These are phyloP conservation scores for Latrodectus hesperus DNA, from an alignment of 2,888 invertebrate species.

Conservation along the genomic window DNA sequence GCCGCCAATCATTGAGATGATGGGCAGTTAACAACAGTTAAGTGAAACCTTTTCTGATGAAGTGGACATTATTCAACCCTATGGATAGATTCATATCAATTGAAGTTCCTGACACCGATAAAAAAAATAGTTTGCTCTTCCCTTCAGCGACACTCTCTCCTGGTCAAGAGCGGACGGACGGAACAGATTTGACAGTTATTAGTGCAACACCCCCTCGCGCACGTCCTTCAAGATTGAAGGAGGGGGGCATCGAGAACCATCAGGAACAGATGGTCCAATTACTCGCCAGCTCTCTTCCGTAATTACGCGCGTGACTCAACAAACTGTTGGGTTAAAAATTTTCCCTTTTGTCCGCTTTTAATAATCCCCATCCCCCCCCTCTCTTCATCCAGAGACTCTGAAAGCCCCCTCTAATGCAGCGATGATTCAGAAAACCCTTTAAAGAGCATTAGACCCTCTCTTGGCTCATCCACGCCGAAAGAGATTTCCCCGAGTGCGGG, in stretches of 20 bases:
- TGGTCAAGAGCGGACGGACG: constrained; percentile 14
- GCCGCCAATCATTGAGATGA: too few relatives aligned
- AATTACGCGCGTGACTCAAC: constrained; percentile 51
- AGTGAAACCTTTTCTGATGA: too few relatives aligned
- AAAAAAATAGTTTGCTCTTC: background rate
- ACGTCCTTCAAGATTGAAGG: background rate
- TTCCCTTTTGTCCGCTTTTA: constrained; percentile 22
- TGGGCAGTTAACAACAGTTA: too few relatives aligned
- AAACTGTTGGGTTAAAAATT: background rate
- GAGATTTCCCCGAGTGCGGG: too few relatives aligned
- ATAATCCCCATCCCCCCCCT: constrained; percentile 11
- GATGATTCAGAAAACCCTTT: constrained; percentile 15
- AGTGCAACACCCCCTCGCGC: background rate
- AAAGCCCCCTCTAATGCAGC: background rate
- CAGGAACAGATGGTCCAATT: constrained; percentile 53
- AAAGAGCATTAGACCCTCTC: too few relatives aligned
- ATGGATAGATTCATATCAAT: too few relatives aligned
- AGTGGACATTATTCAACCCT: too few relatives aligned
- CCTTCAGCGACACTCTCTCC: background rate
- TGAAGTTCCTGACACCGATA: too few relatives aligned
- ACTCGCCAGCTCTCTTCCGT: constrained; percentile 16
- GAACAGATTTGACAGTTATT: constrained; percentile 3
- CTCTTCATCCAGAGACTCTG: too few relatives aligned
- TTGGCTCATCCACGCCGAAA: too few relatives aligned
- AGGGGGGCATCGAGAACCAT: background rate